Evolutionary conservation across 2,888 invertebrate genomes (phyloP), one percentile per base, ranked within the genome.

Genomic region (Physocephala rufipes): DNA sequence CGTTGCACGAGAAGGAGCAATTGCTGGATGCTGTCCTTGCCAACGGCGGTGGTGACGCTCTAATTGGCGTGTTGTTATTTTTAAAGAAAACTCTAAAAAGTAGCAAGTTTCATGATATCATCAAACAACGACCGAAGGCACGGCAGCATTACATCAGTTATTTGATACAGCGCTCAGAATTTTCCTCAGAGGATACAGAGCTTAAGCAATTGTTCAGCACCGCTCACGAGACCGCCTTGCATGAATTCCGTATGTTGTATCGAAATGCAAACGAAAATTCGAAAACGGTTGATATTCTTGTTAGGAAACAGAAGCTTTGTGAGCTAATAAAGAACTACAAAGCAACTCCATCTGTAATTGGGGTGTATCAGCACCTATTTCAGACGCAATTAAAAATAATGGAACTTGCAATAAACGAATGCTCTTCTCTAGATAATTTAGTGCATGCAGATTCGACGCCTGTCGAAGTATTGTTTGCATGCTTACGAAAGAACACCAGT

Each of bases 11-110:
- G 76, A 95, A 95, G 85, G 90, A 90, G 49, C 88, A 90, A 72
- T 82, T 95, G 16, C 81, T 95, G 12, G 92, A 94, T 79, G 90
- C 90, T 72, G 91, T 94, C 0, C 86, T 94, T 43, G 87, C 88
- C 36, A 88, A 90, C 66, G 92, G 92, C 7, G 92, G 93, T 85
- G 95, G 95, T 28, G 93, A 94, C 88, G 90, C 91, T 28, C 91
- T 94, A 76, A 86, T 86, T 61, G 82, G 81, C 0, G 86, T 94
- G 26, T 89, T 93, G 0, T 82, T 95, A 12, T 95, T 92, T 84
- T 87, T 96, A 2, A 90, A 90, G 71, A 90, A 89, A 79, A 93
- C 94, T 0, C 82, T 96, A 12, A 93, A 92, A 76, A 89, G 89
- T 76, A 89, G 90, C 73, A 83, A 94, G 58, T 91, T 95, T 45